A percentile compares a stretch with the other conserved stretches of the same genome.
These are phyloP conservation scores for Podargus strigoides DNA, from an alignment of 2,797 vertebrate genomes.

Conservation along the genomic window DNA sequence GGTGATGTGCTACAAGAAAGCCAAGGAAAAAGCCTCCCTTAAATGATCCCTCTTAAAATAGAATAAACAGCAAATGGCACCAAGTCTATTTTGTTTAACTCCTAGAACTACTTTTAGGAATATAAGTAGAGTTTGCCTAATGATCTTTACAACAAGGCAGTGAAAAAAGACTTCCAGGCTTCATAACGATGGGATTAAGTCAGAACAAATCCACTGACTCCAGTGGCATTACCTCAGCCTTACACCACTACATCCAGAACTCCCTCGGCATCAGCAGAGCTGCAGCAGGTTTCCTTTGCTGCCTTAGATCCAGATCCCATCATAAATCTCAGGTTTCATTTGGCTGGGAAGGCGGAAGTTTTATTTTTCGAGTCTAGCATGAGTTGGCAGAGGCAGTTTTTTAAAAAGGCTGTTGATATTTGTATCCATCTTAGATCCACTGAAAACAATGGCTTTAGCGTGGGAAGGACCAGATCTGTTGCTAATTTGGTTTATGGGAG, in stretches of 20 bases:
- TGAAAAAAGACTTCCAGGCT: background rate
- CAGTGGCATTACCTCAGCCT: slow-evolving; percentile 7
- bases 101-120: background rate
- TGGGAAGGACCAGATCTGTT: background rate
- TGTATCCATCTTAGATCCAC: background rate
- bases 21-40: background rate
- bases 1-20: background rate
- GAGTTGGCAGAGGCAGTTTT: background rate
- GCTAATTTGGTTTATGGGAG: background rate
- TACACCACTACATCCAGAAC: background rate
- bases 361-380: background rate
- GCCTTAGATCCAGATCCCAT: background rate
- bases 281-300: background rate
- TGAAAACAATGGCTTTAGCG: background rate
- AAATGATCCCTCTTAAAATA: background rate
- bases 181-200: background rate
- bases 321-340: slow-evolving; percentile 22
- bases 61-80: background rate
- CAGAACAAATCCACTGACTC: background rate
- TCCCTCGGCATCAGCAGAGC: background rate
- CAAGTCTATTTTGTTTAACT: background rate
- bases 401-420: background rate
- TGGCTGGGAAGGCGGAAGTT: background rate
- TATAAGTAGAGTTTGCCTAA: background rate
- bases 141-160: background rate